A percentile compares a stretch with the other conserved stretches of the same genome.
Conservation (phyloP, 2,888 invertebrate species). For the Willowsia nigromaculata region DNA sequence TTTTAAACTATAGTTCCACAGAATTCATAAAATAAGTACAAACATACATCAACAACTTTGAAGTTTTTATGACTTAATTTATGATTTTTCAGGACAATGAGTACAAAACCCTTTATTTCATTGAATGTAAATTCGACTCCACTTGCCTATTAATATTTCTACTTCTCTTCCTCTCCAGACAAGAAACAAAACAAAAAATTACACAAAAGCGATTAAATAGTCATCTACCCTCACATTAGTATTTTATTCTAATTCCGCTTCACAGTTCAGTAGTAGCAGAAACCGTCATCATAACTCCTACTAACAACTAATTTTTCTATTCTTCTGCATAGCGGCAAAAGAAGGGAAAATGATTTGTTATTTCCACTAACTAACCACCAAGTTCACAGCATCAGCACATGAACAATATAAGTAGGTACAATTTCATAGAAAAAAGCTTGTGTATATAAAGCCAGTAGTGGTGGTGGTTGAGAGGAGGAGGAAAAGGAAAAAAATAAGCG, state of each 20-base stretch:
- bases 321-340: neutral
- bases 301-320: slow-evolving; percentile 21
- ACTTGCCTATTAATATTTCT: neutral
- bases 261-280: neutral
- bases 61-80: slow-evolving; percentile 65
- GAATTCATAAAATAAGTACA: neutral
- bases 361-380: slow-evolving; percentile 30
- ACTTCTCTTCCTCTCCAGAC: neutral
- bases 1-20: neutral
- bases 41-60: slow-evolving; percentile 6
- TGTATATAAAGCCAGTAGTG: no score
- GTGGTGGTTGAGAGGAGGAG: neutral
- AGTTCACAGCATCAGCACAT: neutral
- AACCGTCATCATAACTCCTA: slow-evolving; percentile 35
- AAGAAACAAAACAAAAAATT: neutral
- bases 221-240: slow-evolving; percentile 31
- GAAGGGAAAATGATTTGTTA: slow-evolving; percentile 49
- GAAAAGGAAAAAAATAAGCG: slow-evolving; percentile 23
- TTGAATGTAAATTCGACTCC: slow-evolving; percentile 26
- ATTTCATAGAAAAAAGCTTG: no score
- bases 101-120: slow-evolving; percentile 3
- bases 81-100: neutral
- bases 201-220: slow-evolving; percentile 33
- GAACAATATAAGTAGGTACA: neutral
- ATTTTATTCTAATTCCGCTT: slow-evolving; percentile 11